These are phyloP conservation scores for Mimachlamys varia DNA, from an alignment of 2,888 invertebrate genomes.

Conservation along the genomic window DNA sequence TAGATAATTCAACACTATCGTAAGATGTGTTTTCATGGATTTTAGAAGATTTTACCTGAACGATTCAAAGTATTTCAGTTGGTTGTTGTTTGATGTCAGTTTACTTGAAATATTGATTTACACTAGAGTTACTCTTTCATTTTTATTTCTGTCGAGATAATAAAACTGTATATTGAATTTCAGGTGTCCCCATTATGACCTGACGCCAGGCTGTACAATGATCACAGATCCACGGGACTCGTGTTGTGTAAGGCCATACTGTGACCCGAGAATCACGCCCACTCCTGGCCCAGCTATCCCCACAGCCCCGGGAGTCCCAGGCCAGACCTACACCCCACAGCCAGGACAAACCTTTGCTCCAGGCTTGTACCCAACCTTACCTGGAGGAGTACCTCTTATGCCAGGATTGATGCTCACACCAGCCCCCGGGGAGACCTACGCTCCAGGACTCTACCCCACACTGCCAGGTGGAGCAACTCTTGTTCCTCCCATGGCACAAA, in stretches of 20 bases:
- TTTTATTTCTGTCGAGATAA: too few relatives aligned
- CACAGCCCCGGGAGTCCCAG: slow-evolving; percentile 52
- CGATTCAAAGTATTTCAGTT: too few relatives aligned
- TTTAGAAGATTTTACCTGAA: too few relatives aligned
- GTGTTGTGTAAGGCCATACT: slow-evolving; percentile 63
- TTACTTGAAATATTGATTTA: too few relatives aligned
- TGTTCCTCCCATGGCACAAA: slow-evolving; percentile 56
- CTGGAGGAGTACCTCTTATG: slow-evolving; percentile 44
- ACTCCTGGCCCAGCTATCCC: slow-evolving; percentile 51
- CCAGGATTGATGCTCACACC: slow-evolving; percentile 49
- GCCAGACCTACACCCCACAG: slow-evolving; percentile 45
- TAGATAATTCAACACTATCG: too few relatives aligned
- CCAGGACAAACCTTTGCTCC: slow-evolving; percentile 55
- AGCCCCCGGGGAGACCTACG: slow-evolving; percentile 52
- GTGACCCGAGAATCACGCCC: slow-evolving; percentile 47
- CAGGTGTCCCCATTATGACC: slow-evolving; percentile 62
- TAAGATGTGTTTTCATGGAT: too few relatives aligned
- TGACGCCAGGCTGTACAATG: slow-evolving; percentile 57
- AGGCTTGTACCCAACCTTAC: slow-evolving; percentile 51
- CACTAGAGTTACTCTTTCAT: too few relatives aligned
- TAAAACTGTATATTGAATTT: not conserved
- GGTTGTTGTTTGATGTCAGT: too few relatives aligned
- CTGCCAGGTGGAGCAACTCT: slow-evolving; percentile 55
- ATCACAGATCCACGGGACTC: slow-evolving; percentile 62
- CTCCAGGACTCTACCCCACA: slow-evolving; percentile 58